Conservation (phyloP, 2,797 vertebrate genomes). For the Syndactyla subalaris region DNA sequence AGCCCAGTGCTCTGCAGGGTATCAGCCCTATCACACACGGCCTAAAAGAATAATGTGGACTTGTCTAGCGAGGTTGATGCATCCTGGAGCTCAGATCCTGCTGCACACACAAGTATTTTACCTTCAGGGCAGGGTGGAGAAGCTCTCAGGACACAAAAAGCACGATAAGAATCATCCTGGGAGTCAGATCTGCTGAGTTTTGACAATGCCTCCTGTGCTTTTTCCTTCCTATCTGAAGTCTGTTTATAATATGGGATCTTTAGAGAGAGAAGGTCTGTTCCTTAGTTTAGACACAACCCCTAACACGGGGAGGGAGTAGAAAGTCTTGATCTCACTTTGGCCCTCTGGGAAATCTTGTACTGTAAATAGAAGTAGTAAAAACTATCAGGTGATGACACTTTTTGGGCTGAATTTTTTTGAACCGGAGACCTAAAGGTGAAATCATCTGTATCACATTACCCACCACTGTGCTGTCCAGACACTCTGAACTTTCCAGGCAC, state of each 20-base stretch:
- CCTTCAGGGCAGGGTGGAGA: background rate
- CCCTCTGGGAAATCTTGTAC: constrained; percentile 13
- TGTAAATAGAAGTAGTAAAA: constrained; percentile 57
- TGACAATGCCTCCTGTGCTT: background rate
- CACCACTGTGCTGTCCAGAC: constrained; percentile 17
- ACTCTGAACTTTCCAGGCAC: background rate
- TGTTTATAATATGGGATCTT: background rate
- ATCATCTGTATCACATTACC: constrained; percentile 61
- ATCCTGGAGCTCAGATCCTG: background rate
- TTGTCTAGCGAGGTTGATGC: background rate
- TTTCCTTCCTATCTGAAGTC: background rate
- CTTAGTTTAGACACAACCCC: background rate
- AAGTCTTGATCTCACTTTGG: constrained; percentile 15
- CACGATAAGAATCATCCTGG: background rate
- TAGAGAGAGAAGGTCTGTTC: background rate
- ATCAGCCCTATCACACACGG: background rate
- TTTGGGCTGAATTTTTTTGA: constrained; percentile 58
- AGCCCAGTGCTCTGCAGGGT: background rate
- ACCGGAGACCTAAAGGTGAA: constrained; percentile 60
- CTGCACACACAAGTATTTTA: background rate
- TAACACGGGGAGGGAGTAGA: background rate
- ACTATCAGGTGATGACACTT: constrained; percentile 66
- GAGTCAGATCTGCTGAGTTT: background rate
- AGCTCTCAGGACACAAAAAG: background rate
- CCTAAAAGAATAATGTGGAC: background rate